Percentiles rank a stretch among this genome's conserved stretches.
phyloP scores from a whole-genome alignment of 2,888 invertebrate genomes.

The Blera fallax region DNA sequence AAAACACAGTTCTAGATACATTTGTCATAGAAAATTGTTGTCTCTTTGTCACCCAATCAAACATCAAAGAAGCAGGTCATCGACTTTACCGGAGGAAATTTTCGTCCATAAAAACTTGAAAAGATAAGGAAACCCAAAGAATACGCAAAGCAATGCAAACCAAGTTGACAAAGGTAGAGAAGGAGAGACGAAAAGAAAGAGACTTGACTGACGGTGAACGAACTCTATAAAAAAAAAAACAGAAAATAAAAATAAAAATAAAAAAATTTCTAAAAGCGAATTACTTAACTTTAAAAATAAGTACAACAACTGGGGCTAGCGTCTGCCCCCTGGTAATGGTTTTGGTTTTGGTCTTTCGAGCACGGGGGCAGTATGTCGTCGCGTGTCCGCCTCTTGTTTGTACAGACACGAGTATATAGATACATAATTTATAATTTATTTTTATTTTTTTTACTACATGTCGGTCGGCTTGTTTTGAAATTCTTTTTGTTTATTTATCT shows the following conservation, averaged over 20 bases:
- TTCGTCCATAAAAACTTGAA: neutral
- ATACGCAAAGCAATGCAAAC: slow-evolving; percentile 33
- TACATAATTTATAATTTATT: slow-evolving; percentile 13
- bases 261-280: slow-evolving; percentile 12
- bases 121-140: neutral
- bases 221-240: slow-evolving; percentile 26
- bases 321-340: neutral
- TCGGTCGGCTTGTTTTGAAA: neutral
- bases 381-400: slow-evolving; percentile 24
- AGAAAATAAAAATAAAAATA: no score
- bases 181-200: neutral
- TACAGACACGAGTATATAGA: slow-evolving; percentile 24
- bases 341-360: neutral
- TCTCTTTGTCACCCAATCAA: slow-evolving; percentile 28
- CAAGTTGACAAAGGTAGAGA: slow-evolving; percentile 19
- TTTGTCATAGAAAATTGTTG: slow-evolving; percentile 14
- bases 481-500: slow-evolving; percentile 26
- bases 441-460: no score
- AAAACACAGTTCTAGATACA: slow-evolving; percentile 39
- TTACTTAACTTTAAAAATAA: slow-evolving; percentile 19
- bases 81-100: slow-evolving; percentile 28
- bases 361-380: slow-evolving; percentile 45
- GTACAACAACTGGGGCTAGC: neutral
- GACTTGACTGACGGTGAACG: slow-evolving; percentile 23
- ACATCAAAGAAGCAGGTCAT: slow-evolving; percentile 33